Conservation (phyloP, 2,888 invertebrate species). For the Drosophila paramelanica region DNA sequence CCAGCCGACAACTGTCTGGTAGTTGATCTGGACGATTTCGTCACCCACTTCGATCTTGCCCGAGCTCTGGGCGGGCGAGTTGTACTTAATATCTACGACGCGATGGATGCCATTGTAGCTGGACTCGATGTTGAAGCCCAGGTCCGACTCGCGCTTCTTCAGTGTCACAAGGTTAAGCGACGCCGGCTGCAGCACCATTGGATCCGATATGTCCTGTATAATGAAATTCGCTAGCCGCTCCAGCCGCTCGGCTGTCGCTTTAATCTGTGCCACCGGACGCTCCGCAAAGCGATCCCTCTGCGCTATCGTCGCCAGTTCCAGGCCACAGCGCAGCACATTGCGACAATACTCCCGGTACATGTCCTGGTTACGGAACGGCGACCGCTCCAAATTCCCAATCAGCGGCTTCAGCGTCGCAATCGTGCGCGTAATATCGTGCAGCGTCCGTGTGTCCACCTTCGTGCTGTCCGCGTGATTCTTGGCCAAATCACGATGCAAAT, state of each 20-base stretch:
- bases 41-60: conserved; percentile 97
- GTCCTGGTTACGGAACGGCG: conserved; percentile 83
- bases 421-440: conserved; percentile 94
- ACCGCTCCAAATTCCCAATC: conserved; percentile 95
- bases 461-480: conserved; percentile 86
- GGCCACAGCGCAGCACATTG: conserved; percentile 90
- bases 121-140: conserved; percentile 95
- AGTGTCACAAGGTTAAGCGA: conserved; percentile 94
- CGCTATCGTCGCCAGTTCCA: conserved; percentile 95
- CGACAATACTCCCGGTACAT: conserved; percentile 90
- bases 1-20: conserved; percentile 92
- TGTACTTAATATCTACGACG: conserved; percentile 95
- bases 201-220: conserved; percentile 94
- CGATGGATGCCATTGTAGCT: conserved; percentile 92
- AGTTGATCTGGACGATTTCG: conserved; percentile 96
- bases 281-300: conserved; percentile 96
- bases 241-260: conserved; percentile 90
- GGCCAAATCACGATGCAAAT: conserved; percentile 89
- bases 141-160: conserved; percentile 93
- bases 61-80: conserved; percentile 96
- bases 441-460: conserved; percentile 91
- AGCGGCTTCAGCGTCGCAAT: conserved; percentile 94
- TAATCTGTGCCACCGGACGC: conserved; percentile 90
- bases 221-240: conserved; percentile 93
- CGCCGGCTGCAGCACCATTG: conserved; percentile 95